phyloP scores from a whole-genome alignment of 2,113 vertebrate species.

The Amphiprion percula region DNA sequence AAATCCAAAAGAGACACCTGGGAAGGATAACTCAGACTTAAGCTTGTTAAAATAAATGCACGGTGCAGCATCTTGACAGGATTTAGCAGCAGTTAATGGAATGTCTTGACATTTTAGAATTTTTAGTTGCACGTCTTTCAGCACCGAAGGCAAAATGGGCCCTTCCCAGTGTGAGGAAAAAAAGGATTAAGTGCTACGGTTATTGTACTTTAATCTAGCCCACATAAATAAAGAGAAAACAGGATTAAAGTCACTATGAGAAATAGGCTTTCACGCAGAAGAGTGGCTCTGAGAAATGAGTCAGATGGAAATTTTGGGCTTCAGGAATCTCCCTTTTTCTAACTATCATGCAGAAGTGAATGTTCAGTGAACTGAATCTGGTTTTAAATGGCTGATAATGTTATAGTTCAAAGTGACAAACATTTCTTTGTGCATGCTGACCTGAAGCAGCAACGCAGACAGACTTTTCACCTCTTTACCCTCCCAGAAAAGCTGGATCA shows the following conservation, averaged over 20 bases:
- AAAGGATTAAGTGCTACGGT: neutral
- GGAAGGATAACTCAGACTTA: conserved; percentile 60
- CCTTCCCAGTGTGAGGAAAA: conserved; percentile 8
- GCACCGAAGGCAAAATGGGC: neutral
- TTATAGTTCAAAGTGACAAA: neutral
- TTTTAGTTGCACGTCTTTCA: conserved; percentile 23
- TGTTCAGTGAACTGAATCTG: neutral
- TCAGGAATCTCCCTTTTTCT: neutral
- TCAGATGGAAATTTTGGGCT: conserved; percentile 33
- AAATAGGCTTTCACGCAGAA: conserved; percentile 21
- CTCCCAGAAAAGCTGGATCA: neutral
- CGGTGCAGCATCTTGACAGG: conserved; percentile 52
- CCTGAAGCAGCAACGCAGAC: neutral
- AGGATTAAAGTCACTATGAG: conserved; percentile 10
- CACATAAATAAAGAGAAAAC: conserved; percentile 25
- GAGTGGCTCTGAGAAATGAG: neutral
- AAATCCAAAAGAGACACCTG: conserved; percentile 58
- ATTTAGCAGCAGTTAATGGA: conserved; percentile 58
- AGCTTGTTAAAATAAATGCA: conserved; percentile 66
- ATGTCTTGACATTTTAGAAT: conserved; percentile 41
- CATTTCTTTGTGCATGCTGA: neutral
- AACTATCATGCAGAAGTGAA: conserved; percentile 1
- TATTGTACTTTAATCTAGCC: conserved; percentile 15
- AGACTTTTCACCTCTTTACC: neutral
- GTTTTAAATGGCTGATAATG: neutral